Base-by-base conservation (phyloP, 2,888 invertebrate genomes). In the Mythimna albipuncta region DNA sequence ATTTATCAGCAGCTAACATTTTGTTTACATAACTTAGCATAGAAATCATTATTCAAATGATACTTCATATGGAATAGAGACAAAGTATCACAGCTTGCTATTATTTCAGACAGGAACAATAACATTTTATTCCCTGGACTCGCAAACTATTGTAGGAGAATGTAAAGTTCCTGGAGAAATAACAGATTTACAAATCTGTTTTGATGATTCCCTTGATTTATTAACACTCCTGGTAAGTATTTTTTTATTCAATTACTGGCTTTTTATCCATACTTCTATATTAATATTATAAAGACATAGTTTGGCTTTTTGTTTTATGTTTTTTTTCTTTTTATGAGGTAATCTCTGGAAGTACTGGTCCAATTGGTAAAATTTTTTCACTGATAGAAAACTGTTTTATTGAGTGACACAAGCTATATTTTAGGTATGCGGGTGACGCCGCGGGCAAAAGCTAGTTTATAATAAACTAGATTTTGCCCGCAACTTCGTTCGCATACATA, bases 121-220 rank as follows among this genome's bases (percentile, higher is more conserved):
- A 81, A 93, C 97, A 82, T 97, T 98, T 90, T 97, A 98, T 82
- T 98, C 98, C 88, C 94, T 98, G 83, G 97, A 97, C 77, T 97
- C 97, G 82, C 97, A 98, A 77, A 96, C 96, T 82, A 97, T 97
- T 89, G 96, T 98, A 72, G 97, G 97, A 50, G 97, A 97, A 82
- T 97, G 97, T 73, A 97, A 96, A 88, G 97, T 98, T 63, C 93
- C 97, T 72, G 97, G 97, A 69, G 95, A 97, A 85, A 97, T 98
- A 72, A 94, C 93, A 66, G 96, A 97, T 78, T 92, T 98, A 70
- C 97, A 97, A 89, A 96, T 98, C 82, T 97, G 98, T 89, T 97
- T 97, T 88, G 98, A 98, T 95, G 97, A 98, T 89, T 97, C 97
- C 71, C 92, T 97, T 44, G 97, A 97, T 84, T 94, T 97, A 68